phyloP scores from a whole-genome alignment of 2,888 invertebrate species.

The Drosophila eohydei region DNA sequence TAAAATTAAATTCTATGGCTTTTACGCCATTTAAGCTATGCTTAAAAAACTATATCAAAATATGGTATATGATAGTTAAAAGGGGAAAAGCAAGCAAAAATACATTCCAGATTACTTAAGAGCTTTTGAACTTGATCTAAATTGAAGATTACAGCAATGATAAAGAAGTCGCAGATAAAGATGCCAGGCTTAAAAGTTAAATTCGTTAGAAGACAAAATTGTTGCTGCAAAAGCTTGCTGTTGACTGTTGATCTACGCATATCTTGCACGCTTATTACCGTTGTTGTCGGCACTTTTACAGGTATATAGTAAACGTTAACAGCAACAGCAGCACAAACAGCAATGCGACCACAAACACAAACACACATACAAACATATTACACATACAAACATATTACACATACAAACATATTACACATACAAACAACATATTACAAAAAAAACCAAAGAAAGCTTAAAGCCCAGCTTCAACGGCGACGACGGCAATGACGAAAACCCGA shows the following conservation, averaged over 20 bases:
- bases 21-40: no score
- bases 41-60: no score
- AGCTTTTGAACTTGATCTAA: no score
- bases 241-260: slow-evolving; percentile 33
- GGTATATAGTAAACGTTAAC: slow-evolving; percentile 56
- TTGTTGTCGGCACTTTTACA: slow-evolving; percentile 76
- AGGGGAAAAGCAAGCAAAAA: no score
- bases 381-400: slow-evolving; percentile 18
- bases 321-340: slow-evolving; percentile 29
- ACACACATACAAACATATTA: slow-evolving; percentile 17
- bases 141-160: background rate
- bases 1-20: no score
- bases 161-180: background rate
- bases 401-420: slow-evolving; percentile 13
- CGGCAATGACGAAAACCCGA: slow-evolving; percentile 22
- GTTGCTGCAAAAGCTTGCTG: slow-evolving; percentile 4
- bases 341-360: slow-evolving; percentile 27
- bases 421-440: slow-evolving; percentile 25
- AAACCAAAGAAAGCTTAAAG: slow-evolving; percentile 47
- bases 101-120: no score
- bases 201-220: slow-evolving; percentile 59
- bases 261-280: slow-evolving; percentile 68
- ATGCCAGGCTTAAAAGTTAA: slow-evolving; percentile 38
- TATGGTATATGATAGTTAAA: no score
- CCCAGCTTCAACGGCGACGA: slow-evolving; percentile 32